These are phyloP conservation scores for Centropyge bicolor DNA, from an alignment of 2,797 vertebrate species.

Conservation along the genomic window DNA sequence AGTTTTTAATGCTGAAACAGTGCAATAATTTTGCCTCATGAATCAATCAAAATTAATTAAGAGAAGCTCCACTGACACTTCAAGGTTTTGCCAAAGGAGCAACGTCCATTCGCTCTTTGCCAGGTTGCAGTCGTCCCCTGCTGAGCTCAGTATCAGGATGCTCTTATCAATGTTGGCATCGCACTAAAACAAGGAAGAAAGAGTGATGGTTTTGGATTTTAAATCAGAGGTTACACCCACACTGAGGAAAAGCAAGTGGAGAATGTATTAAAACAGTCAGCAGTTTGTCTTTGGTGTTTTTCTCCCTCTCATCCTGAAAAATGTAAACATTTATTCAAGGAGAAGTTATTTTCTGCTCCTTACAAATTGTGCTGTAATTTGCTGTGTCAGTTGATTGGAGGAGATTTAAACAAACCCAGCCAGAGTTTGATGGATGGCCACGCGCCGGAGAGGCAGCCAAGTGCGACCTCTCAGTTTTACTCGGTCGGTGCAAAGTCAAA, in stretches of 20 bases:
- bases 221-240: slow-evolving; percentile 23
- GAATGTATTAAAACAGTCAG: slow-evolving; percentile 34
- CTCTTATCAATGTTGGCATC: slow-evolving; percentile 41
- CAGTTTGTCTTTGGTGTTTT: slow-evolving; percentile 29
- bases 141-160: background rate
- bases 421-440: slow-evolving; percentile 59
- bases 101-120: slow-evolving; percentile 1
- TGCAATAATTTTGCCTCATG: background rate
- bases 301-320: slow-evolving; percentile 31
- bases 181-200: slow-evolving; percentile 19
- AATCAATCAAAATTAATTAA: slow-evolving; percentile 24
- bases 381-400: slow-evolving; percentile 49
- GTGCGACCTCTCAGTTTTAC: slow-evolving; percentile 32
- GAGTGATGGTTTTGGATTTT: slow-evolving; percentile 19
- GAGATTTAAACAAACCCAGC: slow-evolving; percentile 47
- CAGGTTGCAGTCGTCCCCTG: slow-evolving; percentile 13
- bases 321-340: slow-evolving; percentile 22
- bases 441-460: slow-evolving; percentile 24
- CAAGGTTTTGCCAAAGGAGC: slow-evolving; percentile 8
- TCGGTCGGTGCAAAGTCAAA: slow-evolving; percentile 33
- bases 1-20: background rate
- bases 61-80: slow-evolving; percentile 18
- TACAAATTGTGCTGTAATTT: slow-evolving; percentile 56
- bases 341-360: slow-evolving; percentile 50
- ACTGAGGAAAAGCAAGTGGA: slow-evolving; percentile 21